Base-by-base conservation (phyloP, 2,888 invertebrate genomes). In the Eupithecia centaureata region DNA sequence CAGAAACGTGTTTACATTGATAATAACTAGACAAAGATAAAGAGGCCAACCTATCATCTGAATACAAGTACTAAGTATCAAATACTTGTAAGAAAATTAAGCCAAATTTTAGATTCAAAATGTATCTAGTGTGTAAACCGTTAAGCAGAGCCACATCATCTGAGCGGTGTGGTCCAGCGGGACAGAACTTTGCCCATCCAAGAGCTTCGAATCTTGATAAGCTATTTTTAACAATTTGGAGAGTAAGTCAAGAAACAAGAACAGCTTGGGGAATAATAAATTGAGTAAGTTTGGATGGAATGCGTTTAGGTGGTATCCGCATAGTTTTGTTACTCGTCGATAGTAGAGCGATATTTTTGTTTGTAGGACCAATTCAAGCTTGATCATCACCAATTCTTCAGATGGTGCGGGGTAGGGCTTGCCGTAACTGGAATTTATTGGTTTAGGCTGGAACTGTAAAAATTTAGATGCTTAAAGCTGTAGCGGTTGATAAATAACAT, bases 201-300 rank as follows among this genome's bases (percentile, higher is more conserved):
- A 68, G 61, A 77, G 75, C 74, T 73, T 71, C 72, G 76, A 83
- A 84, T 85, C 85, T 84, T 82, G 83, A 85, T 86, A 86, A 85
- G 83, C 85, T 85, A 86, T 89, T 89, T 87, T 86, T 84, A 88
- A 86, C 85, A 87, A 86, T 87, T 87, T 88, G 77, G 78, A 77
- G 77, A 74, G 78, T 79, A 79, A 77, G 76, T 72, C 71, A 61
- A 74, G 76, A 80, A 76, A 81, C 76, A 80, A 76, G 69, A 69
- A 64, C 72, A 80, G 83, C 72, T 78, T 81, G 71, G 69, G 65
- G 77, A 78, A 81, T 81, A 83, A 82, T 82, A 82, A 83, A 83
- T 83, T 82, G 81, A 80, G 72, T 74, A 80, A 83, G 75, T 82
- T 82, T n/a, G 77, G 67, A 63, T 63, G 32, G 13, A 57, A 32